Evolutionary conservation across 2,797 vertebrate genomes (phyloP).

Genomic region (Gadopsis bispinosus): DNA sequence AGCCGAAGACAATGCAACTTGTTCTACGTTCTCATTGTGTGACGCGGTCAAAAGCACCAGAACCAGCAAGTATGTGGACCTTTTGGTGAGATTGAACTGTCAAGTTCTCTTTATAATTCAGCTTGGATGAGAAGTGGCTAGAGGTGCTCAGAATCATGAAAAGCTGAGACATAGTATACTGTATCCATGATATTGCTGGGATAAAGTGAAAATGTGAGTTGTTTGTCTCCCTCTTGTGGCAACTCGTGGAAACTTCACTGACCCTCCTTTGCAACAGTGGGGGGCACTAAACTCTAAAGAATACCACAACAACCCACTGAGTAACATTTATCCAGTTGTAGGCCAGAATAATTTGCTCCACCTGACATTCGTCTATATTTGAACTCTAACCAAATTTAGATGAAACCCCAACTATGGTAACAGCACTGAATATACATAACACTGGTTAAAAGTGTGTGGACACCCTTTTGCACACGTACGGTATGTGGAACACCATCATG

Average conservation of each 20-base stretch:
- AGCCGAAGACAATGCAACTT: not conserved
- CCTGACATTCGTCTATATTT: not conserved
- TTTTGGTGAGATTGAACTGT: not conserved
- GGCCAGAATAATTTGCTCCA: not conserved
- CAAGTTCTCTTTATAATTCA: not conserved
- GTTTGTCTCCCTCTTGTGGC: constrained; percentile 11
- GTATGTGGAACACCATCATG: not conserved
- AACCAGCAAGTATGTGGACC: not conserved
- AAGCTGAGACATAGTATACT: too few relatives aligned
- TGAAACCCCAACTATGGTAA: too few relatives aligned
- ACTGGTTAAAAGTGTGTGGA: not conserved
- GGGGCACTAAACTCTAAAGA: not conserved
- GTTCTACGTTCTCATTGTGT: too few relatives aligned
- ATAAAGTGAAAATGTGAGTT: not conserved
- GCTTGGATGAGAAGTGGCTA: not conserved
- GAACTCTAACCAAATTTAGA: not conserved
- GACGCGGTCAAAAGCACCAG: not conserved
- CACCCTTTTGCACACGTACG: not conserved
- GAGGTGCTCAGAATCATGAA: not conserved
- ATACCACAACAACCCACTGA: not conserved
- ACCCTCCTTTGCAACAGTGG: constrained; percentile 14
- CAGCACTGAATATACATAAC: not conserved
- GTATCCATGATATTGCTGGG: not conserved
- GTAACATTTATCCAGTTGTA: not conserved
- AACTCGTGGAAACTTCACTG: accelerated